Evolutionary conservation across 2,888 invertebrate genomes (phyloP).

Genomic region (Amaurobius ferox): DNA sequence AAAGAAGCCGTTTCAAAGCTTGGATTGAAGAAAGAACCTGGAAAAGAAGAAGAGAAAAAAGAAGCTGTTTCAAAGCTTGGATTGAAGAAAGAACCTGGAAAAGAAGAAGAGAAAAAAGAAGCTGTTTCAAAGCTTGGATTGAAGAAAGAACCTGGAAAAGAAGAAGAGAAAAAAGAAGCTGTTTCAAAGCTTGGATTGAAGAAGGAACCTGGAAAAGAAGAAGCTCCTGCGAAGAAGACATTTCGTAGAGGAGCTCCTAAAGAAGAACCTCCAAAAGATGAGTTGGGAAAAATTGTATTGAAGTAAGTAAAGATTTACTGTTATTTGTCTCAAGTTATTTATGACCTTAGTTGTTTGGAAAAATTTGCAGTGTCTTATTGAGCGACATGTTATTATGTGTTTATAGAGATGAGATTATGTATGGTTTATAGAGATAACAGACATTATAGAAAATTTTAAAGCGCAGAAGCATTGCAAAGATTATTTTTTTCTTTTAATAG

Average conservation of each 20-base stretch:
- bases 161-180: neutral
- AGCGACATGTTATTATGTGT: no score
- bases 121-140: neutral
- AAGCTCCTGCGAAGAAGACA: neutral
- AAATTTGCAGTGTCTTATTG: no score
- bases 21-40: neutral
- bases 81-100: neutral
- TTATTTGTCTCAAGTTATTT: neutral
- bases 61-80: neutral
- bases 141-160: neutral
- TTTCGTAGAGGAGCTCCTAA: constrained; percentile 21
- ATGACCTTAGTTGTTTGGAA: no score
- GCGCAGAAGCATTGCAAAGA: no score
- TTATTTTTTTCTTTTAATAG: no score
- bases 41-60: constrained; percentile 4
- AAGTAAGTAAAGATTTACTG: constrained; percentile 36
- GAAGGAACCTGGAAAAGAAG: neutral
- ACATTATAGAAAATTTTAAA: no score
- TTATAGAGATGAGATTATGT: no score
- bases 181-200: constrained; percentile 11
- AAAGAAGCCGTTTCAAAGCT: neutral
- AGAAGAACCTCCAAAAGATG: constrained; percentile 30
- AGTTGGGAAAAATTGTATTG: constrained; percentile 60
- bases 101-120: neutral
- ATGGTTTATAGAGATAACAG: no score